Evolutionary conservation across 2,797 vertebrate genomes (phyloP).

Genomic region (Paramormyrops hopkinsi): DNA sequence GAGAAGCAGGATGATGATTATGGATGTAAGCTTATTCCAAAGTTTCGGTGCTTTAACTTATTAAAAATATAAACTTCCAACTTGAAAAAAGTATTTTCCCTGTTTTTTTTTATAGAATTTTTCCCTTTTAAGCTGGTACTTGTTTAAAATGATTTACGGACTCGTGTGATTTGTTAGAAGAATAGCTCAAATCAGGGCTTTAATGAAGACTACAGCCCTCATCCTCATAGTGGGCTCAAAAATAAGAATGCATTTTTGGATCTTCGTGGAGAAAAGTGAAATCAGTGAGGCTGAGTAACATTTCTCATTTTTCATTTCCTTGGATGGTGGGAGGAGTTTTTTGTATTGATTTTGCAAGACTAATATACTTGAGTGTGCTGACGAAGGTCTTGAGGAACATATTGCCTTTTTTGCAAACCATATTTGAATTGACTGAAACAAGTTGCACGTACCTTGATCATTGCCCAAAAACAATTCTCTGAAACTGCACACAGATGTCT

Average conservation of each 20-base stretch:
- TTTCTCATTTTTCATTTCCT: slow-evolving; percentile 18
- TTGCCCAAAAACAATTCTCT: not conserved
- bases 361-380: slow-evolving; percentile 31
- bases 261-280: not conserved
- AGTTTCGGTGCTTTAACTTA: not conserved
- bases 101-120: not conserved
- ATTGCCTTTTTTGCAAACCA: slow-evolving; percentile 33
- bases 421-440: slow-evolving; percentile 40
- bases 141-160: not conserved
- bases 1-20: not conserved
- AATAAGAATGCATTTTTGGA: not conserved
- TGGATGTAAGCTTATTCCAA: not conserved
- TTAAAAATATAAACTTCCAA: not conserved
- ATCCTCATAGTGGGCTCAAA: not conserved
- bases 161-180: not conserved
- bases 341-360: slow-evolving; percentile 36
- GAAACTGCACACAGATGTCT: not conserved
- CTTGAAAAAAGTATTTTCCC: not conserved
- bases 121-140: not conserved
- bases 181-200: not conserved
- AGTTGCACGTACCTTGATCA: slow-evolving; percentile 17
- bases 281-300: slow-evolving; percentile 15
- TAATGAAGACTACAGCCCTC: not conserved
- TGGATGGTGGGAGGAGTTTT: not conserved
- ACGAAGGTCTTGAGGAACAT: slow-evolving; percentile 31